Conservation (phyloP, 2,113 vertebrate genomes). For the Tupaia chinensis region DNA sequence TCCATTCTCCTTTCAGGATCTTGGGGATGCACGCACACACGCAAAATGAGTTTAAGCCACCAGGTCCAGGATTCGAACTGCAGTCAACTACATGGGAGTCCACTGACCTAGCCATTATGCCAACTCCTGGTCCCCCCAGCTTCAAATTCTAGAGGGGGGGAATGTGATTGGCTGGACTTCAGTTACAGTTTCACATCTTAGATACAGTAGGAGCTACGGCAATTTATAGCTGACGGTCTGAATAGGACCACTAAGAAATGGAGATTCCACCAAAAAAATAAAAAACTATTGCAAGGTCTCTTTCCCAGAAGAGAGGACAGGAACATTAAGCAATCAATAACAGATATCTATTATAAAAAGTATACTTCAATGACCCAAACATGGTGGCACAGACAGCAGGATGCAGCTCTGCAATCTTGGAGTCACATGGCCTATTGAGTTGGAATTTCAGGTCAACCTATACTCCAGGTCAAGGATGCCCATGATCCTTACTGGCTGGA, state of each 20-base stretch:
- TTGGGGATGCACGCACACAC: too few relatives aligned
- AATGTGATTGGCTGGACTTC: not conserved
- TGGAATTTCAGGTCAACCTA: too few relatives aligned
- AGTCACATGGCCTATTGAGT: too few relatives aligned
- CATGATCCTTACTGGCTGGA: too few relatives aligned
- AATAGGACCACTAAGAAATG: not conserved
- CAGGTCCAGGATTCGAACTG: too few relatives aligned
- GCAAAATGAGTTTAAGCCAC: too few relatives aligned
- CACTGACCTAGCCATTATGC: too few relatives aligned
- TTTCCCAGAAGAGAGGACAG: not conserved
- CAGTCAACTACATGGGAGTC: too few relatives aligned
- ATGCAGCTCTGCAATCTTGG: too few relatives aligned
- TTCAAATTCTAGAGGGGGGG: not conserved
- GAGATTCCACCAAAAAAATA: not conserved
- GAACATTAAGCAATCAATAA: not conserved
- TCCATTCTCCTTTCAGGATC: too few relatives aligned
- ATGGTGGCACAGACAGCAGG: too few relatives aligned
- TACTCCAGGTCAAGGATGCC: too few relatives aligned
- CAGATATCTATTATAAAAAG: not conserved
- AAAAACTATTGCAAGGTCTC: not conserved
- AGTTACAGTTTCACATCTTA: not conserved
- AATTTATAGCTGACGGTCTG: not conserved
- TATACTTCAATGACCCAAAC: not conserved
- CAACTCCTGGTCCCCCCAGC: not conserved
- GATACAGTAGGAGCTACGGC: not conserved